Evolutionary conservation across 2,797 vertebrate genomes (phyloP).

Genomic region (Sphenopsis melanotis): DNA sequence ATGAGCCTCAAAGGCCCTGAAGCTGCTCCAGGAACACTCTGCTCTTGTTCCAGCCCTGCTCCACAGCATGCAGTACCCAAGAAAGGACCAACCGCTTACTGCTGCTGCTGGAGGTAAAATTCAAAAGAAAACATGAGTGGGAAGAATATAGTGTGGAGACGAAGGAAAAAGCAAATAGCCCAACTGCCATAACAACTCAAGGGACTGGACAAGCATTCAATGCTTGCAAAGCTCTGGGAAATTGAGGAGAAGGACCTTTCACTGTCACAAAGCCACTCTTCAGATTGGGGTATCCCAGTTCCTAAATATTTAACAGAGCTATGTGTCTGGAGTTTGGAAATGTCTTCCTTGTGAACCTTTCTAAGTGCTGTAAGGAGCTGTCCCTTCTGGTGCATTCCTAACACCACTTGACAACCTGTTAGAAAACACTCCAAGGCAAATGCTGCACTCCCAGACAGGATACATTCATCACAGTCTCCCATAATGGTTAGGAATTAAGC

Average conservation of each 20-base stretch:
- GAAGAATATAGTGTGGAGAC: accelerated
- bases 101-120: neutral
- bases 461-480: neutral
- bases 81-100: neutral
- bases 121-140: neutral
- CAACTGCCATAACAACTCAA: neutral
- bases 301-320: neutral
- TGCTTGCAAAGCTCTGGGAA: neutral
- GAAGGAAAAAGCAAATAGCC: neutral
- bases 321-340: neutral
- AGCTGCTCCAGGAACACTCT: neutral
- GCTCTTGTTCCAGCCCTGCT: neutral
- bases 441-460: neutral
- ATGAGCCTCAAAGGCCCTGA: neutral
- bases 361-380: neutral
- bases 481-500: neutral
- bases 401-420: neutral
- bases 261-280: neutral
- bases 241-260: neutral
- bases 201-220: neutral
- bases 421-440: neutral
- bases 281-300: neutral
- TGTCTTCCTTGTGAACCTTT: neutral
- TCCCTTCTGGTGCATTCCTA: neutral
- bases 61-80: accelerated